phyloP scores from a whole-genome alignment of 2,797 vertebrate species.

The Etheostoma perlongum region DNA sequence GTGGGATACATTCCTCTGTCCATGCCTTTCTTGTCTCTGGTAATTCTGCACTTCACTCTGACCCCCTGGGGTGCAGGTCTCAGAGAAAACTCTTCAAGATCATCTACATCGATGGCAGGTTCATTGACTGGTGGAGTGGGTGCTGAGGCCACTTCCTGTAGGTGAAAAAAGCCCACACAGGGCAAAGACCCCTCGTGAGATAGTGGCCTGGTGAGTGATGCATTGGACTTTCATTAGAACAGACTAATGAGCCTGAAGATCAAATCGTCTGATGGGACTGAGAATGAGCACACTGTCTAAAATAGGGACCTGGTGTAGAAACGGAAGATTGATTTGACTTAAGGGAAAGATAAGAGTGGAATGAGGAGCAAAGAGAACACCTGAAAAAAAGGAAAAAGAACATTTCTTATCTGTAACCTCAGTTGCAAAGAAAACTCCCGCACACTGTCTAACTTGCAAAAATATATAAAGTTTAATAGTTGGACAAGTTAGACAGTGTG shows the following conservation, averaged over 20 bases:
- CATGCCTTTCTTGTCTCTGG: slow-evolving; percentile 99
- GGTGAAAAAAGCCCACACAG: slow-evolving; percentile 25
- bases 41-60: slow-evolving; percentile 97
- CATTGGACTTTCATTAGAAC: slow-evolving; percentile 61
- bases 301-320: slow-evolving; percentile 58
- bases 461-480: too few relatives aligned
- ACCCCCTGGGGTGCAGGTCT: slow-evolving; percentile 94
- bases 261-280: slow-evolving; percentile 53
- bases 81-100: slow-evolving; percentile 95
- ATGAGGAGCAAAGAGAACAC: slow-evolving; percentile 26
- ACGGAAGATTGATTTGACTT: slow-evolving; percentile 45
- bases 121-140: slow-evolving; percentile 90
- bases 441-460: too few relatives aligned
- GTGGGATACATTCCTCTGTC: slow-evolving; percentile 99
- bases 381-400: slow-evolving; percentile 9
- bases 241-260: slow-evolving; percentile 68
- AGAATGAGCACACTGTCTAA: slow-evolving; percentile 71
- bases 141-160: slow-evolving; percentile 94
- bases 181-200: slow-evolving; percentile 33
- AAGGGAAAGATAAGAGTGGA: slow-evolving; percentile 36
- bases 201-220: slow-evolving; percentile 37
- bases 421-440: too few relatives aligned
- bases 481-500: too few relatives aligned
- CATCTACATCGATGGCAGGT: slow-evolving; percentile 89
- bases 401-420: neutral